A percentile compares a stretch with the other conserved stretches of the same genome.
Conservation (phyloP, 2,797 vertebrate genomes). For the Leuciscus waleckii region DNA sequence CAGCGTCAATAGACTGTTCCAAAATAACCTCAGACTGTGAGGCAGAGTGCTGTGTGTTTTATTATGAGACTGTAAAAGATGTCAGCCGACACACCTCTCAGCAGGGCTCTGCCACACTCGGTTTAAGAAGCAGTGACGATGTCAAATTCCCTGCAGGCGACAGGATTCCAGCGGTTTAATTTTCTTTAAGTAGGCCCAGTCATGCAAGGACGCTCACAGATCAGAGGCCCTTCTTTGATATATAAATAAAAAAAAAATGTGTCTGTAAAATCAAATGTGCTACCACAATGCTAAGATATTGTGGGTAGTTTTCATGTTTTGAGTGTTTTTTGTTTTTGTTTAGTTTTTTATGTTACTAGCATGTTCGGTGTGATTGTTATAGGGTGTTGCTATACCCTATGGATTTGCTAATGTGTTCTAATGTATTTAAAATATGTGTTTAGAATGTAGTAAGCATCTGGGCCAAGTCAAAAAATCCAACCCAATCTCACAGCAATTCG, state of each 20-base stretch:
- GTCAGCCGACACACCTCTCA: constrained; percentile 53
- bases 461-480: not conserved
- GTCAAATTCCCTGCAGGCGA: constrained; percentile 32
- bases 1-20: constrained; percentile 34
- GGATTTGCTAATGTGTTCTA: not conserved
- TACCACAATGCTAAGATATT: not conserved
- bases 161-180: constrained; percentile 52
- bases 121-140: constrained; percentile 36
- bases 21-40: constrained; percentile 54
- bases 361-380: not conserved
- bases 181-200: constrained; percentile 35
- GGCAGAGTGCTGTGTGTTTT: constrained; percentile 45
- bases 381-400: not conserved
- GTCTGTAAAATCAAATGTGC: not conserved
- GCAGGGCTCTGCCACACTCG: constrained; percentile 41
- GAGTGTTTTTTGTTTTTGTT: not conserved
- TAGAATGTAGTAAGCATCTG: not conserved
- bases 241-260: not conserved
- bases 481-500: too few species aligned
- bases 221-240: not conserved
- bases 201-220: constrained; percentile 23
- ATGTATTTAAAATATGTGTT: not conserved
- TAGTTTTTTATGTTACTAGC: not conserved
- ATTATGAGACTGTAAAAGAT: constrained; percentile 53
- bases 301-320: not conserved